These are phyloP conservation scores for Watsonalla cultraria DNA, from an alignment of 2,888 invertebrate genomes.

Conservation along the genomic window DNA sequence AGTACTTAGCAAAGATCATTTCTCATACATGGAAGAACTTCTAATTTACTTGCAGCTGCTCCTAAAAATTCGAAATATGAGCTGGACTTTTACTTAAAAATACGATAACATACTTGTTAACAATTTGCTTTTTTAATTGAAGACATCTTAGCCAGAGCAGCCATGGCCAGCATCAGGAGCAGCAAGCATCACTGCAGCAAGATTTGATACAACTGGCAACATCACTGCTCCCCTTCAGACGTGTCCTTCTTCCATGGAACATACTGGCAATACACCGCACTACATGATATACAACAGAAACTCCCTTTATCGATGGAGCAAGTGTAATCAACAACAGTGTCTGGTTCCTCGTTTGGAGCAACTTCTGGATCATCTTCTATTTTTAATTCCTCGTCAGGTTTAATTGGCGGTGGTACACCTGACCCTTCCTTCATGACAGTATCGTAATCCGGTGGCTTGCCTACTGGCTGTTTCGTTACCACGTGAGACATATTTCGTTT, in stretches of 20 bases:
- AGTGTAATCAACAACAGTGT: constrained; percentile 17
- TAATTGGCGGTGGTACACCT: constrained; percentile 4
- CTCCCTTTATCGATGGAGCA: constrained; percentile 19
- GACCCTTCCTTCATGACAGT: constrained; percentile 1
- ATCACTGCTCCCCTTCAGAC: constrained; percentile 29
- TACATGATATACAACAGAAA: constrained; percentile 17
- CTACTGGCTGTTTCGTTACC: constrained; percentile 18
- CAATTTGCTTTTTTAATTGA: too few species aligned
- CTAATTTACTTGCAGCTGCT: too few species aligned
- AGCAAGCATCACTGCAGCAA: constrained; percentile 22
- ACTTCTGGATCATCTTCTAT: neutral
- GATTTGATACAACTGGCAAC: constrained; percentile 23
- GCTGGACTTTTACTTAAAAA: too few species aligned
- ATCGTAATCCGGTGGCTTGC: constrained; percentile 9
- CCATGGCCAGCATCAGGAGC: constrained; percentile 2
- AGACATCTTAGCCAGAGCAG: neutral
- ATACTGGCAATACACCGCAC: constrained; percentile 20
- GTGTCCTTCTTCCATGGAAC: constrained; percentile 20
- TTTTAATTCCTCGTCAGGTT: constrained; percentile 8
- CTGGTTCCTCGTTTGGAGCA: constrained; percentile 1
- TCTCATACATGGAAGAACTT: too few species aligned
- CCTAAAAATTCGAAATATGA: too few species aligned
- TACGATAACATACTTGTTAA: too few species aligned
- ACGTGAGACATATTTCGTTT: constrained; percentile 21
- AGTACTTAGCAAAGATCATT: too few species aligned